Evolutionary conservation across 2,888 invertebrate genomes (phyloP), one percentile per base, ranked within the genome.

Genomic region (Dolichopus griseipennis): DNA sequence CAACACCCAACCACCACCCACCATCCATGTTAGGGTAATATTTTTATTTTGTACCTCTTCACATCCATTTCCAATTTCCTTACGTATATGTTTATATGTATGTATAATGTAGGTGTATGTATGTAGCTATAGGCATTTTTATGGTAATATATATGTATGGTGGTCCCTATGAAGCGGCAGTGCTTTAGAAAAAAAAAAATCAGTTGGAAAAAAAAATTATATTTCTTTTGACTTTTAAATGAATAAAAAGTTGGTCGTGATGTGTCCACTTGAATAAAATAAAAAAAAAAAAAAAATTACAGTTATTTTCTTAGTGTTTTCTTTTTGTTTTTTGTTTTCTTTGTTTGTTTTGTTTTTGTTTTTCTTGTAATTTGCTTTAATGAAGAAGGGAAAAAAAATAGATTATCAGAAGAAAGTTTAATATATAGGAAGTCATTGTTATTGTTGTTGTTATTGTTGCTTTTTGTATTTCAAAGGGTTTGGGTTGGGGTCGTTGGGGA

Each of bases 171-270:
- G 52, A n/a, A 52, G 18, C 52, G 52, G 18, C 52, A 52, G 37
- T 10, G 37, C 37, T 37, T 37, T 37, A 37, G 52, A 41, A 41
- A 41, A 41, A 41, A 27, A 27, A 41, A 41, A 41, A 41, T 6
- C 3, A 6, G 15, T 15, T 12, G 2, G 41, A 15, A 41, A 41
- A 41, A 41, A 12, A 41, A 6, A 12, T 41, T 41, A 5, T 7
- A 41, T 41, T 41, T 41, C 15, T 41, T 41, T 41, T 52, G 15
- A 18, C 52, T 52, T 52, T n/a, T 52, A 52, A 52, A 52, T 52
- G 52, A 52, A 52, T 52, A 52, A 52, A n/a, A 52, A 52, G 52
- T 52, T 52, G 52, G 52, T 52, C 52, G 52, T 52, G 52, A 52
- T 52, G 52, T 52, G 52, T 52, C 52, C 52, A 52, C 52, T 52